phyloP scores from a whole-genome alignment of 2,797 vertebrate species.

The Chelmon rostratus region DNA sequence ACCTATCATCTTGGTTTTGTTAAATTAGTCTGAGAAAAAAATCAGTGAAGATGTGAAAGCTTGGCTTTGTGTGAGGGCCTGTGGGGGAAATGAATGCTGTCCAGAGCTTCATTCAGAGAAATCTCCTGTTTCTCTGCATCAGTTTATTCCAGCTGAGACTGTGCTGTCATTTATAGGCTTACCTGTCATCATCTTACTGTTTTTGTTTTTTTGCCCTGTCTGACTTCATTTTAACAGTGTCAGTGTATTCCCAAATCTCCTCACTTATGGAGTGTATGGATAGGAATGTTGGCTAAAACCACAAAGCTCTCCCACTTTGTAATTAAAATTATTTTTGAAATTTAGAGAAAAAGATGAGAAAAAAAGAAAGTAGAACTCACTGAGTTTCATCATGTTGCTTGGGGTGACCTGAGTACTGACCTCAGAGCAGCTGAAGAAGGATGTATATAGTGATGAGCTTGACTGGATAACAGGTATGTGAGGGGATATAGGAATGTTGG shows the following conservation, averaged over 20 bases:
- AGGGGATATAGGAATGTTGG: conserved; percentile 22
- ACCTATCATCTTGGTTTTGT: background rate
- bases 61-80: background rate
- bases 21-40: background rate
- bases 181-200: background rate
- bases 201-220: too few species aligned
- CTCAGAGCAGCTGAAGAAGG: conserved; percentile 24
- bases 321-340: background rate
- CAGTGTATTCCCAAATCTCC: too few species aligned
- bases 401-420: conserved; percentile 4
- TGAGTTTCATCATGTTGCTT: background rate
- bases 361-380: background rate
- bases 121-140: background rate
- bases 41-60: background rate
- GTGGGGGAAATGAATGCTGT: background rate
- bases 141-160: background rate
- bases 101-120: background rate
- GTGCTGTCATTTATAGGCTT: background rate
- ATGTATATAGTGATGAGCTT: conserved; percentile 25
- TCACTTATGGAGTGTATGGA: background rate
- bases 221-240: too few species aligned
- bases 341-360: background rate
- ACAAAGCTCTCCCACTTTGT: background rate
- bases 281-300: too few species aligned
- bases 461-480: conserved; percentile 54